A percentile compares a stretch with the other conserved stretches of the same genome.
Conservation (phyloP, 2,797 vertebrate genomes). For the Anas georgica region DNA sequence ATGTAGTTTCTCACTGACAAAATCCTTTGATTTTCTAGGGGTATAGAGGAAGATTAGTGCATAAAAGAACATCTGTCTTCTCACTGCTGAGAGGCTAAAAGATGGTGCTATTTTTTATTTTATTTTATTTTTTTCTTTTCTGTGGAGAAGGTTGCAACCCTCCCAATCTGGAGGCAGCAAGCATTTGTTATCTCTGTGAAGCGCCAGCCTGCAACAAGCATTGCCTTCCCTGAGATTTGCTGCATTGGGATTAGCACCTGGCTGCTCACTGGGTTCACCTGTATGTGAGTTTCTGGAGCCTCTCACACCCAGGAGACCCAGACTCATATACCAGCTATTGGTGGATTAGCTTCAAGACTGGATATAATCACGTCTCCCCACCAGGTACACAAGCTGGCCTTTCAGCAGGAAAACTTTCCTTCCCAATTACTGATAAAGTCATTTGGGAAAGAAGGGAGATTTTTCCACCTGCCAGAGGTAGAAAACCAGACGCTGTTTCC, state of each 20-base stretch:
- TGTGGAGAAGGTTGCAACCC: neutral
- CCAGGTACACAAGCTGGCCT: neutral
- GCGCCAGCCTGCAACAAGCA: neutral
- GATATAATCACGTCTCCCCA: neutral
- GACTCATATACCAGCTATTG: neutral
- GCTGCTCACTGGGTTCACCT: neutral
- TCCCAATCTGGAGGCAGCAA: neutral
- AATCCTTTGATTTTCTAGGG: constrained; percentile 40
- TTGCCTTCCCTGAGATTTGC: neutral
- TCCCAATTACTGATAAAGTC: neutral
- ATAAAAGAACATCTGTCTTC: constrained; percentile 64
- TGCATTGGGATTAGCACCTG: neutral
- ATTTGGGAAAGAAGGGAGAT: neutral
- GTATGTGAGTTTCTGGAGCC: neutral
- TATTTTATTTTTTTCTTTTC: neutral
- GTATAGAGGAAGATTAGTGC: constrained; percentile 11
- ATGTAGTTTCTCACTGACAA: neutral
- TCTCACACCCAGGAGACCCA: neutral
- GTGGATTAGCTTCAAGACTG: neutral
- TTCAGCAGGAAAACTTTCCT: neutral
- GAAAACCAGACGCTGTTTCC: neutral
- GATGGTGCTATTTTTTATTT: neutral
- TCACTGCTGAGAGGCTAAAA: constrained; percentile 22
- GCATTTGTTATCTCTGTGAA: neutral
- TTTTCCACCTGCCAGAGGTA: neutral